Evolutionary conservation across 2,888 invertebrate species (phyloP).

Genomic region (Caenorhabditis auriculariae): DNA sequence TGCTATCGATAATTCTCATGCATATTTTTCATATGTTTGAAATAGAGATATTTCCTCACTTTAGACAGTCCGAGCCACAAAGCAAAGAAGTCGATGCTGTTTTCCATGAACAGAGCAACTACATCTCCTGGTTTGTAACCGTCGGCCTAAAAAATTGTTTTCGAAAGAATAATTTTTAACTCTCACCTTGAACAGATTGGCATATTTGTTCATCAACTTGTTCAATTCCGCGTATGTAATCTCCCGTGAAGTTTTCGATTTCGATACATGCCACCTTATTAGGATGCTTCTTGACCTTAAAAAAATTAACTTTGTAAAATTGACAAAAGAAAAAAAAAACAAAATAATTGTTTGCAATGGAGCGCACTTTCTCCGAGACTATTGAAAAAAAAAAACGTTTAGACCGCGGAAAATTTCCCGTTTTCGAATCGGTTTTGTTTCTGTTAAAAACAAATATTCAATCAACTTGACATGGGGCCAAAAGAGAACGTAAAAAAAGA

Average conservation of each 20-base stretch:
- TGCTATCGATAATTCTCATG: background rate
- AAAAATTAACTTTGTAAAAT: background rate
- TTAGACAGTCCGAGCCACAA: slow-evolving; percentile 92
- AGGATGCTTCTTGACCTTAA: slow-evolving; percentile 33
- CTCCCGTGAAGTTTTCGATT: slow-evolving; percentile 50
- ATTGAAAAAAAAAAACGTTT: background rate
- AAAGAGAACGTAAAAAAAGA: background rate
- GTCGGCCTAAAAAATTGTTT: slow-evolving; percentile 37
- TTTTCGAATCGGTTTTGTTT: background rate
- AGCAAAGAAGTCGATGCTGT: slow-evolving; percentile 85
- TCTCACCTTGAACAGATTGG: slow-evolving; percentile 52
- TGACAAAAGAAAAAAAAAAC: background rate
- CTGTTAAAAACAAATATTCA: background rate
- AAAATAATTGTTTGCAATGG: background rate
- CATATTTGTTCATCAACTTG: slow-evolving; percentile 54
- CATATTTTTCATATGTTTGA: too few relatives aligned
- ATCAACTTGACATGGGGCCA: background rate
- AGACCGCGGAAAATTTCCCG: slow-evolving; percentile 12
- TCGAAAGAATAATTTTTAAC: too few relatives aligned
- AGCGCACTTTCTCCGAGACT: background rate
- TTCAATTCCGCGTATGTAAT: slow-evolving; percentile 56
- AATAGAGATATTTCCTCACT: slow-evolving; percentile 52
- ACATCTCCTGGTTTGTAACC: slow-evolving; percentile 74
- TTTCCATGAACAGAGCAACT: slow-evolving; percentile 86
- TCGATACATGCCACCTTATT: slow-evolving; percentile 38